phyloP scores from a whole-genome alignment of 2,113 vertebrate genomes.

The Gadus chalcogrammus region DNA sequence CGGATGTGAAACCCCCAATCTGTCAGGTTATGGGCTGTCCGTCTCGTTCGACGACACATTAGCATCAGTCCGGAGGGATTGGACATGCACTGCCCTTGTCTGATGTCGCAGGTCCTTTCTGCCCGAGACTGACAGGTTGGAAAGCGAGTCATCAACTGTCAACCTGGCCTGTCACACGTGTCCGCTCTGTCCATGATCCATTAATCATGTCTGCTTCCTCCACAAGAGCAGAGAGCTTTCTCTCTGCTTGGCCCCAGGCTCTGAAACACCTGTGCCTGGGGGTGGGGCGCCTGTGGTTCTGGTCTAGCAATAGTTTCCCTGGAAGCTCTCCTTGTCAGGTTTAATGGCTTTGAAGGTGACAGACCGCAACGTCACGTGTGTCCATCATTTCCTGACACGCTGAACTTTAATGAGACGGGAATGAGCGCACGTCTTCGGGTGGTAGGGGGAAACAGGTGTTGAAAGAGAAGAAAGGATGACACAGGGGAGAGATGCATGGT shows the following conservation, averaged over 20 bases:
- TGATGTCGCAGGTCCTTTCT: slow-evolving; percentile 11
- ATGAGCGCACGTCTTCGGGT: too few relatives aligned
- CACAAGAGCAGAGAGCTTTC: slow-evolving; percentile 20
- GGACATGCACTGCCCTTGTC: slow-evolving; percentile 26
- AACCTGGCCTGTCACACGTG: slow-evolving; percentile 38
- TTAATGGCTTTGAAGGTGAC: background rate
- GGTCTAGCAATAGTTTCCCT: slow-evolving; percentile 27
- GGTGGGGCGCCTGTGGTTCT: slow-evolving; percentile 1
- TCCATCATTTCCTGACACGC: too few relatives aligned
- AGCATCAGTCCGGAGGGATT: slow-evolving; percentile 9
- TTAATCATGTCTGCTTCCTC: slow-evolving; percentile 53
- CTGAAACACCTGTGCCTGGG: slow-evolving; percentile 40
- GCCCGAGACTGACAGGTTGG: slow-evolving; percentile 28
- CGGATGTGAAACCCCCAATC: slow-evolving; percentile 3
- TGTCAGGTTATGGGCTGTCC: slow-evolving; percentile 6
- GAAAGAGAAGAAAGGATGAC: too few relatives aligned
- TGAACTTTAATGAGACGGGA: too few relatives aligned
- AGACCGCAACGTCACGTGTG: too few relatives aligned
- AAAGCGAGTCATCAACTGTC: slow-evolving; percentile 52
- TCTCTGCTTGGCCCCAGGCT: slow-evolving; percentile 32
- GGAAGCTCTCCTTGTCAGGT: slow-evolving; percentile 31
- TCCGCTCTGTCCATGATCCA: slow-evolving; percentile 36
- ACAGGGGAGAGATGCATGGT: too few relatives aligned
- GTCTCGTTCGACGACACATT: slow-evolving; percentile 18
- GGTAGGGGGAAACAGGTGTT: too few relatives aligned